Evolutionary conservation across 2,797 vertebrate species (phyloP).

Genomic region (Sebastes reedi): DNA sequence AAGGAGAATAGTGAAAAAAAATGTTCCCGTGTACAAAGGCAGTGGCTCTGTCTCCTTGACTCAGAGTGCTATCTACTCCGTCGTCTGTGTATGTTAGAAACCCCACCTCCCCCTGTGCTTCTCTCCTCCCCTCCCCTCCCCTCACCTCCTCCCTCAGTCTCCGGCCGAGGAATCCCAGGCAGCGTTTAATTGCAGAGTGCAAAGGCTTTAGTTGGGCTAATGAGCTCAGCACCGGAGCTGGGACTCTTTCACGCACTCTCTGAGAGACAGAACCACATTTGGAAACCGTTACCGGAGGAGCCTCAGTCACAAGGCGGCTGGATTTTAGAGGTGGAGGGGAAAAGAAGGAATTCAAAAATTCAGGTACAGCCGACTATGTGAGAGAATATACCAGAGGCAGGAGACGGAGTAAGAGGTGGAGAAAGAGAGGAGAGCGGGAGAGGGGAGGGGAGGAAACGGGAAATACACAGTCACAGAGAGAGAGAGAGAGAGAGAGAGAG

Average conservation of each 20-base stretch:
- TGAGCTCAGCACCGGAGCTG: slow-evolving; percentile 64
- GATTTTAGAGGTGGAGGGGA: slow-evolving; percentile 56
- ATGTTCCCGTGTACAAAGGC: slow-evolving; percentile 31
- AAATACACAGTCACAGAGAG: slow-evolving; percentile 70
- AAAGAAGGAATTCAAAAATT: slow-evolving; percentile 49
- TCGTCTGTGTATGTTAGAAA: slow-evolving; percentile 68
- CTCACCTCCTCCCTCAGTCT: slow-evolving; percentile 62
- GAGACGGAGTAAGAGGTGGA: slow-evolving; percentile 70
- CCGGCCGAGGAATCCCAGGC: slow-evolving; percentile 83
- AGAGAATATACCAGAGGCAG: slow-evolving; percentile 70
- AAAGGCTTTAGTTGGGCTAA: slow-evolving; percentile 75
- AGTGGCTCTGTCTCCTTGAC: slow-evolving; percentile 60
- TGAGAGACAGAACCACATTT: slow-evolving; percentile 37
- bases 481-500: slow-evolving; percentile 43
- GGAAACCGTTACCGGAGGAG: slow-evolving; percentile 46
- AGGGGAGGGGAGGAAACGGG: slow-evolving; percentile 74
- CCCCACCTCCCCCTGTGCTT: slow-evolving; percentile 76
- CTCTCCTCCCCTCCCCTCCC: slow-evolving; percentile 63
- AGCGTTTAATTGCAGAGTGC: slow-evolving; percentile 85
- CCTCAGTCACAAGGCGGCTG: slow-evolving; percentile 27
- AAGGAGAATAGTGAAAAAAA: slow-evolving; percentile 40
- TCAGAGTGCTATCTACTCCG: slow-evolving; percentile 60
- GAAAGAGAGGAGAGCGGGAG: slow-evolving; percentile 66
- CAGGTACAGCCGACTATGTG: slow-evolving; percentile 73
- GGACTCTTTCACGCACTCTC: slow-evolving; percentile 50